Evolutionary conservation across 2,888 invertebrate genomes (phyloP).

Genomic region (Microctonus brassicae): DNA sequence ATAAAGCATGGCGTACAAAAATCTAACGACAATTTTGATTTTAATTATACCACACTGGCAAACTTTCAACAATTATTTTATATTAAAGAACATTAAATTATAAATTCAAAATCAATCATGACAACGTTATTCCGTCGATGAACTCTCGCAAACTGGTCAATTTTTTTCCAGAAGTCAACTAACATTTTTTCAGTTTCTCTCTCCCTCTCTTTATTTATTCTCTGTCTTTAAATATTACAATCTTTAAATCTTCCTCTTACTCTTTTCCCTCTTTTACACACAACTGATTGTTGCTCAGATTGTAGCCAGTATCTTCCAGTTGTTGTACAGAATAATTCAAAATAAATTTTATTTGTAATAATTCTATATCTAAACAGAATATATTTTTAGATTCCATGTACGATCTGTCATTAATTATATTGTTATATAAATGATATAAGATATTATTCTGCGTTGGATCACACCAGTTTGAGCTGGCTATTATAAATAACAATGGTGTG

Average conservation of each 20-base stretch:
- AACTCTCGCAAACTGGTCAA: constrained; percentile 5
- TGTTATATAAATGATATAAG: background rate
- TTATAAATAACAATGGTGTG: constrained; percentile 31
- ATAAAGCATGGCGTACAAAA: constrained; percentile 52
- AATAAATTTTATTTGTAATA: background rate
- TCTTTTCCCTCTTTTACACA: background rate
- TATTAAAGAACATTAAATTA: constrained; percentile 12
- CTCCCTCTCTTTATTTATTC: constrained; percentile 25
- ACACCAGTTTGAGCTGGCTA: constrained; percentile 64
- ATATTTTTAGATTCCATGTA: too few species aligned
- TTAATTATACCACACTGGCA: constrained; percentile 47
- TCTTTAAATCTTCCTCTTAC: background rate
- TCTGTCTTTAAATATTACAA: background rate
- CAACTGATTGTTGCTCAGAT: background rate
- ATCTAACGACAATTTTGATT: constrained; percentile 57
- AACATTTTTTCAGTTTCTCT: constrained; percentile 6
- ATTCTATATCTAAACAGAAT: too few species aligned
- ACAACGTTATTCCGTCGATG: constrained; percentile 8
- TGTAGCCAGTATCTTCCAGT: constrained; percentile 27
- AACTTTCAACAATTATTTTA: constrained; percentile 51
- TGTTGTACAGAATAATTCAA: constrained; percentile 14
- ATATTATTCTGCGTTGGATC: constrained; percentile 51
- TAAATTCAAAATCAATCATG: background rate
- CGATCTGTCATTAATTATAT: constrained; percentile 43
- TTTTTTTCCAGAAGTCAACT: background rate